Percentiles rank a stretch among this genome's conserved stretches.
phyloP scores from a whole-genome alignment of 2,888 invertebrate genomes.

The Platynereis dumerilii region DNA sequence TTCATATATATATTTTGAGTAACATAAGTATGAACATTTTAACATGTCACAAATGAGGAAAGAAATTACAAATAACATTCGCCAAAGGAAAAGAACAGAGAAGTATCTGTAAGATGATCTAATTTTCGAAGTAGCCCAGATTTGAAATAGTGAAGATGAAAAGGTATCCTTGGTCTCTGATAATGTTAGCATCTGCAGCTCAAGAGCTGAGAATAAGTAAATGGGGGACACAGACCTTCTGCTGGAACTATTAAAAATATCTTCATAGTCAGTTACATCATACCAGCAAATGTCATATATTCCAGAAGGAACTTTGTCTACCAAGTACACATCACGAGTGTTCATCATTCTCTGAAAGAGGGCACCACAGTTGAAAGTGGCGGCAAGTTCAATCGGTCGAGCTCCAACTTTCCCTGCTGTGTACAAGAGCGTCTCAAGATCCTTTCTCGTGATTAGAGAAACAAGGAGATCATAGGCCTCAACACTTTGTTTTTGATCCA shows the following conservation, averaged over 20 bases:
- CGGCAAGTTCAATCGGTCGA: not conserved
- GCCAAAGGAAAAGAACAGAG: not conserved
- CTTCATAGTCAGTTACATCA: conserved; percentile 2
- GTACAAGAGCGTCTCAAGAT: not conserved
- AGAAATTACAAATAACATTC: not conserved
- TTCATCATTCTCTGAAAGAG: not conserved
- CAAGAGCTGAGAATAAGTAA: not conserved
- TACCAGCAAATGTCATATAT: not conserved
- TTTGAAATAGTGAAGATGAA: not conserved
- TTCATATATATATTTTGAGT: too few species aligned
- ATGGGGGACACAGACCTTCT: not conserved
- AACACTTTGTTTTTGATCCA: not conserved
- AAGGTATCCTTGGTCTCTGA: not conserved
- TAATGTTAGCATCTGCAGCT: not conserved
- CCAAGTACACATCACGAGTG: not conserved
- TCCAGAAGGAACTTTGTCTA: not conserved
- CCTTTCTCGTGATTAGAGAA: not conserved
- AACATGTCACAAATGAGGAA: too few species aligned
- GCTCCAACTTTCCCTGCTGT: not conserved
- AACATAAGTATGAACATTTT: too few species aligned
- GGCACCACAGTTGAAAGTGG: not conserved
- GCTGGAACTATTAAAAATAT: not conserved
- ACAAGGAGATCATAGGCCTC: not conserved
- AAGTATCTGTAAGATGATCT: not conserved
- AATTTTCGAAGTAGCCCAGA: not conserved